Evolutionary conservation across 2,113 vertebrate genomes (phyloP).

Genomic region (Corydoras maculifer): DNA sequence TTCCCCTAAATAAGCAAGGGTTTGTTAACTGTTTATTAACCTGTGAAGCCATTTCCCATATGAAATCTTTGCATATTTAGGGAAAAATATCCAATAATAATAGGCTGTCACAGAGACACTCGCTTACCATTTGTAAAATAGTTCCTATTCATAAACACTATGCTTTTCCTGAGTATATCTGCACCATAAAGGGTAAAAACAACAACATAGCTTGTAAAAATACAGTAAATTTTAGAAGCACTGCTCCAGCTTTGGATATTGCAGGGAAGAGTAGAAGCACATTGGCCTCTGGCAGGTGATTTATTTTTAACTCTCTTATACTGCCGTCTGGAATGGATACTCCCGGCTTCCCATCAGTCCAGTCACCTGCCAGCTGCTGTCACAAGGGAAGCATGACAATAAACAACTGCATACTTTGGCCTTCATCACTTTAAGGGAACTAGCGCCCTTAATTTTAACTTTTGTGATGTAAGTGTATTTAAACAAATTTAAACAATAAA

Average conservation of each 20-base stretch:
- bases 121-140: too few species aligned
- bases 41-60: too few species aligned
- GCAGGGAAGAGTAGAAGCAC: slow-evolving; percentile 23
- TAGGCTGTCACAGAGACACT: too few species aligned
- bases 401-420: background rate
- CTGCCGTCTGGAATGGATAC: slow-evolving; percentile 37
- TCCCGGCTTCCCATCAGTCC: slow-evolving; percentile 37
- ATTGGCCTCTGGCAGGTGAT: slow-evolving; percentile 34
- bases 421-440: background rate
- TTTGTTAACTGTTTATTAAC: too few species aligned
- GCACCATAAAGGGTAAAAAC: background rate
- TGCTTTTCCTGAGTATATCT: too few species aligned
- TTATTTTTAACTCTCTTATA: slow-evolving; percentile 48
- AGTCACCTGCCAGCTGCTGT: slow-evolving; percentile 24
- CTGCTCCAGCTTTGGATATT: slow-evolving; percentile 20
- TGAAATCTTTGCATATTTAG: too few species aligned
- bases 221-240: background rate
- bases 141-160: too few species aligned
- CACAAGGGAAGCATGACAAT: slow-evolving; percentile 17
- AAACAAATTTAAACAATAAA: too few species aligned
- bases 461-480: too few species aligned
- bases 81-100: too few species aligned
- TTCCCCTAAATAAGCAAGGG: too few species aligned
- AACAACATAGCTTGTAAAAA: slow-evolving; percentile 3
- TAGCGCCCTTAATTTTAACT: too few species aligned